Conservation (phyloP, 2,113 vertebrate species). For the Cephalopterus ornatus region DNA sequence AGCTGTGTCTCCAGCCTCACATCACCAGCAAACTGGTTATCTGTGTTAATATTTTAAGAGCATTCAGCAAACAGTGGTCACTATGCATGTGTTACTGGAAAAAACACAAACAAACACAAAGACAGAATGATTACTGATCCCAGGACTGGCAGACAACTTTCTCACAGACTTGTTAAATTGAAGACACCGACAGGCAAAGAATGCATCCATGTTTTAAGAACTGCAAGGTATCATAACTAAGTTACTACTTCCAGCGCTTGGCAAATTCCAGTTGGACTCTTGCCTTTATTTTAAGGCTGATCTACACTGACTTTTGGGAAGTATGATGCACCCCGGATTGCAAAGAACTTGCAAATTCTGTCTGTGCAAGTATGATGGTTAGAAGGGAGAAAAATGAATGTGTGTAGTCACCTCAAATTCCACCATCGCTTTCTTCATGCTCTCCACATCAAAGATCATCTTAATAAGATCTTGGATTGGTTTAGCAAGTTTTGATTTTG, state of each 20-base stretch:
- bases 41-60: background rate
- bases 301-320: background rate
- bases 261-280: background rate
- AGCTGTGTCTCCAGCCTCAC: background rate
- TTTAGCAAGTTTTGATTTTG: conserved; percentile 88
- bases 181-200: background rate
- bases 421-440: conserved; percentile 99
- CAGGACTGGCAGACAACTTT: background rate
- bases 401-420: conserved; percentile 87
- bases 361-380: background rate
- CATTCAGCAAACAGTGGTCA: background rate
- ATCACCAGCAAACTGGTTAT: background rate
- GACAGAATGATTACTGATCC: background rate
- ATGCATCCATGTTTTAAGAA: background rate
- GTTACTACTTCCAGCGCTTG: background rate
- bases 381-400: background rate
- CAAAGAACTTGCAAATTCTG: background rate
- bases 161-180: background rate
- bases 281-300: background rate
- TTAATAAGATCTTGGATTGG: conserved; percentile 93
- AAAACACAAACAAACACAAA: background rate
- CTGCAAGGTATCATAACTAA: background rate
- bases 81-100: background rate
- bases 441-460: conserved; percentile 96
- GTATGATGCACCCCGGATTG: background rate